phyloP scores from a whole-genome alignment of 92 coral and sea anemone genomes.

The Epizoanthus stellaris region DNA sequence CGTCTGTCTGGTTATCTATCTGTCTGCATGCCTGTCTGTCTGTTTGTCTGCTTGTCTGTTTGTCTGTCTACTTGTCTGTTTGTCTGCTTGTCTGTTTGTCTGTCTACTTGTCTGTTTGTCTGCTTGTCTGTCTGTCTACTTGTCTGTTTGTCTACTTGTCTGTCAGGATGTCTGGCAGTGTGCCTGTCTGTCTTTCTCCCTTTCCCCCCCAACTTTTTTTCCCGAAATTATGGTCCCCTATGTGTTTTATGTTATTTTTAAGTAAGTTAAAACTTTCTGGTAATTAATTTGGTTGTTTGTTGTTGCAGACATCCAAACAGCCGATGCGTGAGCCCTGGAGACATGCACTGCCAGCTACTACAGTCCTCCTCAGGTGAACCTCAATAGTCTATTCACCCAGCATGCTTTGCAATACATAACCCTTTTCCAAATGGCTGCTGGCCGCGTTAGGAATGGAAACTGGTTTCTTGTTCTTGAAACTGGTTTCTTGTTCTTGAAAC shows the following conservation, averaged over 20 bases:
- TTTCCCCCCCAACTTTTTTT: not conserved
- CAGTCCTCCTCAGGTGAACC: conserved; percentile 74
- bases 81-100: not conserved
- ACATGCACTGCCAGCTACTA: conserved; percentile 79
- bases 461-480: too few species aligned
- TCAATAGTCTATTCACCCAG: too few species aligned
- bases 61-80: not conserved
- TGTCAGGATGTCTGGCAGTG: not conserved
- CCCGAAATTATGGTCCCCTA: not conserved
- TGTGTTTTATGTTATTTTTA: not conserved
- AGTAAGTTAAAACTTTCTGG: not conserved
- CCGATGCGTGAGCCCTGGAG: conserved; percentile 86
- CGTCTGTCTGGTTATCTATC: not conserved
- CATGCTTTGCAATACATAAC: too few species aligned
- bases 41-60: not conserved
- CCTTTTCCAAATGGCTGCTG: too few species aligned
- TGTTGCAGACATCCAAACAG: conserved; percentile 64
- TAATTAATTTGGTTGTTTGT: not conserved
- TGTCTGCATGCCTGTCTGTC: not conserved
- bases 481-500: too few species aligned
- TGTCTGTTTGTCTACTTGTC: not conserved
- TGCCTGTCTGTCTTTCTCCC: not conserved
- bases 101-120: not conserved
- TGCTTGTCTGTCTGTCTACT: not conserved
- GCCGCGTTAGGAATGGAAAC: too few species aligned